Evolutionary conservation across 2,113 vertebrate species (phyloP), one percentile per base, ranked within the genome.

Genomic region (Empidonax alnorum): DNA sequence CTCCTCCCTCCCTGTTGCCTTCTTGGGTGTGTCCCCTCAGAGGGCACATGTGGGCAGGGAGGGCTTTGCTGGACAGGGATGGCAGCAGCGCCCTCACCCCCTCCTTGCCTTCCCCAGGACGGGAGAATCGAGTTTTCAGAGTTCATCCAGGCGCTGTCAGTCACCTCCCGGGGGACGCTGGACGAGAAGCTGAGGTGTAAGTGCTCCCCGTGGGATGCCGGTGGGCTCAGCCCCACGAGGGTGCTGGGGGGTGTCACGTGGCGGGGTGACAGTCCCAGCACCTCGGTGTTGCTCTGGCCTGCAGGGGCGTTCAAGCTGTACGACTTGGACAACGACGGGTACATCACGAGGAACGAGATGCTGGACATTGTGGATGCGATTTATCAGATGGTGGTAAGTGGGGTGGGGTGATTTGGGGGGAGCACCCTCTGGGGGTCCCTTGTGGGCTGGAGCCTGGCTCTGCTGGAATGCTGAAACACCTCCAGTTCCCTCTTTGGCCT

Each of bases 351-450:
- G 86, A 99, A 99, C 0, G 99, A 99, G 98, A 99, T 99, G 99
- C 95, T 99, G 96, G 99, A 99, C 95, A 99, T 99, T 30, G 99
- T 99, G 77, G 99, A 99, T 6, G 99, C 99, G 7, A 99, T 99
- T 93, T 99, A 99, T 96, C 99, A 99, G 98, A 99, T 99, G 99
- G 99, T 99, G 99, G 99, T 99, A 95, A 98, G 99, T 1, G n/a
- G 23, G 3, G 7, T 4, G 12, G 31, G 1, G 1, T 13, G 31
- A 52, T 14, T 0, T 1, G 24, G 56, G 61, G 49, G 0, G 5
- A 25, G 53, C 8, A 25, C 21, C 5, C 47, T 33, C 25, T 28
- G 69, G 50, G n/a, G 27, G 25, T 47, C 56, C 15, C 37, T 2
- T 2, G 78, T 55, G 76, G 47, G 59, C 53, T 76, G 76, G 42